Evolutionary conservation across 2,113 vertebrate species (phyloP), one percentile per base, ranked within the genome.

Genomic region (Chaetodon auriga): DNA sequence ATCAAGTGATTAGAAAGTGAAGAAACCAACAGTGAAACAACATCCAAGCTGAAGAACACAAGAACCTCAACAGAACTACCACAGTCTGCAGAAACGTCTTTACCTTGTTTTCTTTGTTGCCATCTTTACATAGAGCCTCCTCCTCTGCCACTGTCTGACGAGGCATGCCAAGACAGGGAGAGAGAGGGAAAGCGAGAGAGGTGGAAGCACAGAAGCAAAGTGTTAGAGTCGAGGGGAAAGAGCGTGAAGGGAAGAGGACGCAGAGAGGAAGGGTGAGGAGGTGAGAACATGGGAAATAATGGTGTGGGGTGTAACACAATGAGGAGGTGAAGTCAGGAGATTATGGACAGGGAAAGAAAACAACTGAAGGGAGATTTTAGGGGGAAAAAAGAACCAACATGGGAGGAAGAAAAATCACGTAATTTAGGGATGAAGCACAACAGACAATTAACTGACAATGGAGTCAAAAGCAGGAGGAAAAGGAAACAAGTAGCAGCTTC

Each of bases 101-200:
- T 94, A 94, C 93, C 93, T 95, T 89, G 81, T 94, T 95, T 92
- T 96, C 95, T 90, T 96, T 96, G 92, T 94, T 95, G 91, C 92
- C 92, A 69, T 96, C 96, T 85, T 91, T 94, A 92, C 78, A 79
- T 16, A 93, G 95, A 69, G 91, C 82, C 87, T 96, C 95, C 89
- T 96, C 95, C 86, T 96, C 96, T 94, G 92, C 89, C 30, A 89
- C 92, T 91, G 95, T 94, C 95, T 96, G 93, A 90, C 45, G 87
- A 80, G 85, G 89, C 90, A 64, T 89, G 89, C 48, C 74, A 70
- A 75, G 77, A 68, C 69, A 77, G 65, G 49, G 58, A 57, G 70
- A 51, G 75, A 12, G 85, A 68, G 57, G 23, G 38, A 76, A 25
- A 43, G 51, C 23, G 35, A 46, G 13, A n/a, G 71, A 55, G 74